A percentile compares a stretch with the other conserved stretches of the same genome.
Evolutionary conservation across 1,140 invertebrate genomes (phyloP).

Genomic region (Drosophila repletoides): DNA sequence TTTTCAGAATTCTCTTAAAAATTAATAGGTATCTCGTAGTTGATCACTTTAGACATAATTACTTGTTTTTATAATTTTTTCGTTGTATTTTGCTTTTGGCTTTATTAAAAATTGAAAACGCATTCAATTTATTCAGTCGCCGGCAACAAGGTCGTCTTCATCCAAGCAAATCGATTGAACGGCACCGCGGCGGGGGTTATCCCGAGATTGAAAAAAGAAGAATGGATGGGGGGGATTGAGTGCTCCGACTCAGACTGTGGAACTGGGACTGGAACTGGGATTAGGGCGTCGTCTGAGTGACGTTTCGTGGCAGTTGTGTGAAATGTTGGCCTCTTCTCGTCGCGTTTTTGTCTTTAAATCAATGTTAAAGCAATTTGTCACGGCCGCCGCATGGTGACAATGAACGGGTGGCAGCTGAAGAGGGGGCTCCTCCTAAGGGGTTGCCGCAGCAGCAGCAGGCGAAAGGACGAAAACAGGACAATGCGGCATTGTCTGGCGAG

Average conservation of each 20-base stretch:
- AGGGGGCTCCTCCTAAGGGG: constrained; percentile 25
- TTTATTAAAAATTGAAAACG: constrained; percentile 81
- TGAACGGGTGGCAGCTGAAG: constrained; percentile 27
- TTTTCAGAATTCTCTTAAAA: background rate
- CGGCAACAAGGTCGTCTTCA: constrained; percentile 61
- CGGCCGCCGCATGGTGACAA: constrained; percentile 63
- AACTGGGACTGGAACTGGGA: constrained; percentile 29
- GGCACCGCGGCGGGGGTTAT: constrained; percentile 33
- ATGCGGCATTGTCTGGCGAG: constrained; percentile 32
- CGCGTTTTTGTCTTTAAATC: constrained; percentile 71
- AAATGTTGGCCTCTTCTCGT: constrained; percentile 40
- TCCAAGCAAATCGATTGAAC: constrained; percentile 66
- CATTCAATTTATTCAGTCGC: constrained; percentile 76
- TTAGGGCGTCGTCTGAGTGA: constrained; percentile 76
- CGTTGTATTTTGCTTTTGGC: constrained; percentile 43
- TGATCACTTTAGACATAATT: background rate
- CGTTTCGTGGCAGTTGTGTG: constrained; percentile 78
- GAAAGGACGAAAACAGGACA: constrained; percentile 22
- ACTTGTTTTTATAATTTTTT: constrained; percentile 15
- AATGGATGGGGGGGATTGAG: background rate
- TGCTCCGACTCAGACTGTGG: background rate
- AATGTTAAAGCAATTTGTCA: constrained; percentile 78
- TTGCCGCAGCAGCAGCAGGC: constrained; percentile 19
- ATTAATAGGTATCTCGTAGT: constrained; percentile 11
- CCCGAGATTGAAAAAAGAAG: background rate